Evolutionary conservation across 2,888 invertebrate species (phyloP), one percentile per base, ranked within the genome.

Genomic region (Lepas anatifera): DNA sequence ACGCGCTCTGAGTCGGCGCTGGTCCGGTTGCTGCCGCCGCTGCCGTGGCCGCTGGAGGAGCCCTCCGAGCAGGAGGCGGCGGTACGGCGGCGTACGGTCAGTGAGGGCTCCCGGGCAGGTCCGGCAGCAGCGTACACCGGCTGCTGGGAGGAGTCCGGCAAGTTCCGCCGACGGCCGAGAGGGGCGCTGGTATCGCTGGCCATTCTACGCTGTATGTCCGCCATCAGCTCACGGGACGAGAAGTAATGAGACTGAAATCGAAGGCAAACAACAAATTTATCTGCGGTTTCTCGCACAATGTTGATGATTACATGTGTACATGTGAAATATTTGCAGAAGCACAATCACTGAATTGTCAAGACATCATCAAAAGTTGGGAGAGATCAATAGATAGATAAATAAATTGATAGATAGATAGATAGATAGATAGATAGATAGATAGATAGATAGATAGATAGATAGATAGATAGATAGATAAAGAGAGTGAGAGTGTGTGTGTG

Each of bases 1-100:
- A 27, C 43, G 32, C 43, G 68, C 25, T 91, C 91, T 68, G 90
- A 91, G 73, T 89, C 90, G 72, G 91, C 88, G 69, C 90, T 90
- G 11, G 91, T 89, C 72, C 91, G 83, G 35, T 92, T 92, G 69
- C 91, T 91, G 39, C 43, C 41, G 35, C 52, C 48, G 69, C 64
- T 48, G 70, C 63, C 58, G 25, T 22, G 27, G 22, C 43, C 58
- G 69, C 58, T 43, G 35, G 37, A n/a, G 22, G 32, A 68, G 35
- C 11, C 37, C 27, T 50, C 50, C 13, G 39, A 37, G 63, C 16
- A 43, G 18, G 50, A 13, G 35, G 39, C 39, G 35, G n/a, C 63
- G 63, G 35, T 37, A 10, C 39, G 39, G 8, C 7, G 39, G 39
- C 39, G 39, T 35, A 11, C 64, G 64, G 16, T 1, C 35, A 4